phyloP scores from a whole-genome alignment of 2,888 invertebrate species.

The Tineola bisselliella region DNA sequence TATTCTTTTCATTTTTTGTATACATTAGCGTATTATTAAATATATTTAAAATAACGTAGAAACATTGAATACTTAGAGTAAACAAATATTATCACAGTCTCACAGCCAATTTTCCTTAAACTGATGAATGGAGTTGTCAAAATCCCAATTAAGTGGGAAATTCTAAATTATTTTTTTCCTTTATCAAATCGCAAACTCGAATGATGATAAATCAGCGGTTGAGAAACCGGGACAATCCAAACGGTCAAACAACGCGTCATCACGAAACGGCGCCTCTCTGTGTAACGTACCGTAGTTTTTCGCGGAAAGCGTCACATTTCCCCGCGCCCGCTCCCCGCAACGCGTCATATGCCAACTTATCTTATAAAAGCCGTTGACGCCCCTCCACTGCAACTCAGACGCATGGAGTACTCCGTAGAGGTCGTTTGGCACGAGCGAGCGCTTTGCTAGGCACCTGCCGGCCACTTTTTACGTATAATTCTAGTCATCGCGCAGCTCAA shows the following conservation, averaged over 20 bases:
- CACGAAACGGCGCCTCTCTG: neutral
- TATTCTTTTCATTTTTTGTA: neutral
- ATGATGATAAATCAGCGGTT: conserved; percentile 7
- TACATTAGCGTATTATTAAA: neutral
- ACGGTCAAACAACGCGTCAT: conserved; percentile 27
- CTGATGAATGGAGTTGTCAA: neutral
- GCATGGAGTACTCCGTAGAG: conserved; percentile 71
- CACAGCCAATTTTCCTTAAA: neutral
- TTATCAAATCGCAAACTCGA: neutral
- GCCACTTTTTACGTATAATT: conserved; percentile 60
- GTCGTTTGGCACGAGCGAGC: conserved; percentile 70
- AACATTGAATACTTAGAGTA: neutral
- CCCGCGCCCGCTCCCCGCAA: conserved; percentile 25
- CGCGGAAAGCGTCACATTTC: conserved; percentile 60
- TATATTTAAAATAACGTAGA: neutral
- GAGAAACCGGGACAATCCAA: conserved; percentile 37
- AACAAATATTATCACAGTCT: neutral
- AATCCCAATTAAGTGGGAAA: neutral
- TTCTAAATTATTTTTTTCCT: neutral
- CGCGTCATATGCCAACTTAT: conserved; percentile 48
- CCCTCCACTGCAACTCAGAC: conserved; percentile 65
- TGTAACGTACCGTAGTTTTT: conserved; percentile 22
- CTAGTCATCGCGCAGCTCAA: conserved; percentile 66
- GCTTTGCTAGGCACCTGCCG: conserved; percentile 71
- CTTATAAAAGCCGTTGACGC: conserved; percentile 58